phyloP scores from a whole-genome alignment of 2,797 vertebrate species.

The Eremophila alpestris region DNA sequence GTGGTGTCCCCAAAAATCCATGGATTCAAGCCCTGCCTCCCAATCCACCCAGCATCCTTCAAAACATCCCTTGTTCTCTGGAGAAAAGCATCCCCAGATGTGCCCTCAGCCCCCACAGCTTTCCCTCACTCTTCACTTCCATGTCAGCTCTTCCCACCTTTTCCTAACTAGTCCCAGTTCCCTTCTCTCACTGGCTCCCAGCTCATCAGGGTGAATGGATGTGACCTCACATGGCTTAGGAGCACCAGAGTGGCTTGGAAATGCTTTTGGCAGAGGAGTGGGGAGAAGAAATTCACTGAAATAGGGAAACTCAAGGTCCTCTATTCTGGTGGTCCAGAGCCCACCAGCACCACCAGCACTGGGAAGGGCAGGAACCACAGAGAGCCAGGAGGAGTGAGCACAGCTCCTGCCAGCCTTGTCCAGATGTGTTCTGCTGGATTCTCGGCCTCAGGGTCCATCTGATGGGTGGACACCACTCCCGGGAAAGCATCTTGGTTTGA shows the following conservation, averaged over 20 bases:
- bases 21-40: neutral
- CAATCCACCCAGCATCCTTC: neutral
- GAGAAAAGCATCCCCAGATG: neutral
- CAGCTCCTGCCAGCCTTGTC: fast-evolving
- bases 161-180: neutral
- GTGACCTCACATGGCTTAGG: fast-evolving
- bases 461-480: fast-evolving
- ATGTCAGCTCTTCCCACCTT: neutral
- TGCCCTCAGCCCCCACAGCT: neutral
- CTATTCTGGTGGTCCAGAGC: no score
- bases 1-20: neutral
- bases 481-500: neutral
- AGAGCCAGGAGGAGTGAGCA: fast-evolving
- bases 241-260: neutral
- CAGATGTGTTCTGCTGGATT: neutral
- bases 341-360: neutral
- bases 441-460: neutral
- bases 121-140: neutral
- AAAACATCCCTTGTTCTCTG: neutral
- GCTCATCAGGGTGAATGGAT: fast-evolving
- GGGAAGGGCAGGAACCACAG: neutral
- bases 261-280: neutral
- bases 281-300: neutral
- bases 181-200: neutral
- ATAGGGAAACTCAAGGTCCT: neutral